These are phyloP conservation scores for Nematolebias whitei DNA, from an alignment of 2,113 vertebrate species.

Conservation along the genomic window DNA sequence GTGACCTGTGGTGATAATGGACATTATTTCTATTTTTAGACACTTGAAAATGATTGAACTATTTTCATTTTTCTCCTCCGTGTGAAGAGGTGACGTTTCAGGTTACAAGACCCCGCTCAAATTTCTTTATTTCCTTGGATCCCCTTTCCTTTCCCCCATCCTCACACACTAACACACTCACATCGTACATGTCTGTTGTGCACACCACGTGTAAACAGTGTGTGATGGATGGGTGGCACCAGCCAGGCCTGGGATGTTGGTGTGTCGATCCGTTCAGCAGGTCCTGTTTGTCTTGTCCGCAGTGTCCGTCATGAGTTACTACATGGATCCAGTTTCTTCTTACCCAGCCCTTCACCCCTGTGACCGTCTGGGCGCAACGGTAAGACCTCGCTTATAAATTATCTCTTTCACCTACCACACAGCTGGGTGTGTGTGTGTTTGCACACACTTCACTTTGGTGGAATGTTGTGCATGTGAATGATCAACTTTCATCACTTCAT, in stretches of 20 bases:
- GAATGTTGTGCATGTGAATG: slow-evolving; percentile 39
- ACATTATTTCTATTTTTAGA: not conserved
- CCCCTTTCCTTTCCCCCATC: not conserved
- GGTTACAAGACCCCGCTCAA: slow-evolving; percentile 22
- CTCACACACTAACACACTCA: slow-evolving; percentile 6
- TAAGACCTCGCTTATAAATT: slow-evolving; percentile 85
- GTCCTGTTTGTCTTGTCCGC: slow-evolving; percentile 66
- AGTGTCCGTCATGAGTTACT: slow-evolving; percentile 88
- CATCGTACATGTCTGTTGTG: slow-evolving; percentile 29
- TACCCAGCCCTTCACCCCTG: slow-evolving; percentile 79
- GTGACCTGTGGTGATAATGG: not conserved
- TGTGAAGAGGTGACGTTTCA: slow-evolving; percentile 13
- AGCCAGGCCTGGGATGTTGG: slow-evolving; percentile 52
- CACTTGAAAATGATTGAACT: not conserved
- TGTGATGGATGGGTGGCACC: slow-evolving; percentile 69
- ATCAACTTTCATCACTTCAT: slow-evolving; percentile 45
- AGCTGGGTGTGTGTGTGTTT: slow-evolving; percentile 27
- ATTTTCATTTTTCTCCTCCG: not conserved
- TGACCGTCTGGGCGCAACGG: slow-evolving; percentile 81
- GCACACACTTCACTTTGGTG: slow-evolving; percentile 22
- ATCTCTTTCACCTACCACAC: slow-evolving; percentile 68
- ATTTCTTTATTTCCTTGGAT: slow-evolving; percentile 11
- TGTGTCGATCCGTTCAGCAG: slow-evolving; percentile 74
- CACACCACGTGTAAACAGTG: slow-evolving; percentile 68
- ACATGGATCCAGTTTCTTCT: slow-evolving; percentile 84